phyloP scores from a whole-genome alignment of 1,140 invertebrate species.

The Drosophila kurseongensis region DNA sequence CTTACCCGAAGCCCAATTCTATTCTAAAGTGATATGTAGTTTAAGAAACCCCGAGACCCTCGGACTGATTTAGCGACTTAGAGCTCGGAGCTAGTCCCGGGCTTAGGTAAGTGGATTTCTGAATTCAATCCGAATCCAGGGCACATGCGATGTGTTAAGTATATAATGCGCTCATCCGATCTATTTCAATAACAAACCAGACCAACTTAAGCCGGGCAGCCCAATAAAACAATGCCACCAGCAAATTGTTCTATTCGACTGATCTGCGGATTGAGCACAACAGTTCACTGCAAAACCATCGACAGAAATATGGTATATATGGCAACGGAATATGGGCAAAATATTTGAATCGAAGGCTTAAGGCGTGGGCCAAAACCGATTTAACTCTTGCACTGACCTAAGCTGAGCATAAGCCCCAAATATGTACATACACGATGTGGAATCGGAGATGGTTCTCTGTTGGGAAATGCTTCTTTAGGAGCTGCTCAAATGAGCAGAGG shows the following conservation, averaged over 20 bases:
- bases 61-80: slow-evolving; percentile 70
- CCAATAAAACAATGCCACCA: slow-evolving; percentile 69
- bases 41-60: slow-evolving; percentile 48
- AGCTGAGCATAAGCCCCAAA: slow-evolving; percentile 71
- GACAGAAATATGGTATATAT: background rate
- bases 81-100: slow-evolving; percentile 41
- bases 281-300: slow-evolving; percentile 9
- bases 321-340: slow-evolving; percentile 51
- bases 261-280: slow-evolving; percentile 50
- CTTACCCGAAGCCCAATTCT: slow-evolving; percentile 15
- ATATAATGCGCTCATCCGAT: slow-evolving; percentile 81
- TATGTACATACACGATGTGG: slow-evolving; percentile 42
- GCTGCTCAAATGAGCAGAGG: slow-evolving; percentile 29
- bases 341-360: slow-evolving; percentile 61
- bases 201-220: slow-evolving; percentile 56
- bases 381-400: slow-evolving; percentile 70
- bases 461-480: background rate
- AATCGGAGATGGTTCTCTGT: background rate
- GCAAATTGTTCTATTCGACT: slow-evolving; percentile 38
- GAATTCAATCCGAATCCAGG: slow-evolving; percentile 61
- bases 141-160: slow-evolving; percentile 71
- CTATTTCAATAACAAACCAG: slow-evolving; percentile 75
- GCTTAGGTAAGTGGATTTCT: slow-evolving; percentile 81
- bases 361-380: slow-evolving; percentile 57
- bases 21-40: slow-evolving; percentile 68